Evolutionary conservation across 2,797 vertebrate species (phyloP).

Genomic region (Hylomyscus alleni): DNA sequence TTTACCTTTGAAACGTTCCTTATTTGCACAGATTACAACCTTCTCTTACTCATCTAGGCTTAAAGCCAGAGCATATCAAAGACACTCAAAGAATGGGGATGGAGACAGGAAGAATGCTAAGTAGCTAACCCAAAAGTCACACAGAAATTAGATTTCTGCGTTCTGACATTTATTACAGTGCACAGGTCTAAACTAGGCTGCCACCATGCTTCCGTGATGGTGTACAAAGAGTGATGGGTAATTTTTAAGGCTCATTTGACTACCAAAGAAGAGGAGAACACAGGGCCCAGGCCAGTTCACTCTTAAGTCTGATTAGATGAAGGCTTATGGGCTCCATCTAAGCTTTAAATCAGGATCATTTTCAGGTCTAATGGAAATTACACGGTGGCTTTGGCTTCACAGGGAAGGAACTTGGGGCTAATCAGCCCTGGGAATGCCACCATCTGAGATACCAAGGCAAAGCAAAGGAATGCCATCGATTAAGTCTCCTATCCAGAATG

Average conservation of each 20-base stretch:
- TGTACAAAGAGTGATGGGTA: constrained; percentile 40
- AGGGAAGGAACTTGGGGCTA: constrained; percentile 75
- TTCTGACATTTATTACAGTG: neutral
- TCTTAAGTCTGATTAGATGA: constrained; percentile 80
- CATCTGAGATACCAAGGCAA: constrained; percentile 80
- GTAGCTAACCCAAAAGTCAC: constrained; percentile 2
- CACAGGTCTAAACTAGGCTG: constrained; percentile 9
- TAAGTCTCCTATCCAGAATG: constrained; percentile 66
- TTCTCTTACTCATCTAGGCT: neutral
- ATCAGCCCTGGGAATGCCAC: constrained; percentile 81
- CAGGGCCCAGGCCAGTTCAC: constrained; percentile 65
- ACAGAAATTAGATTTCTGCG: neutral
- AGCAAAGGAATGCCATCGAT: constrained; percentile 77
- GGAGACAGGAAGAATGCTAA: neutral
- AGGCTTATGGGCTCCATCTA: constrained; percentile 70
- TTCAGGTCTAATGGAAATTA: constrained; percentile 85
- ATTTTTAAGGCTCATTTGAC: constrained; percentile 70
- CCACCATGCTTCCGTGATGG: neutral
- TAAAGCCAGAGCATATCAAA: constrained; percentile 34
- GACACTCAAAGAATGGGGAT: neutral
- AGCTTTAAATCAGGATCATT: constrained; percentile 82
- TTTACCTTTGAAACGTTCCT: neutral
- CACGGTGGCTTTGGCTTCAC: constrained; percentile 82
- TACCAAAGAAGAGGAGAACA: constrained; percentile 72
- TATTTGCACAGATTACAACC: neutral